Conservation (phyloP, 2,113 vertebrate species). For the Ancistrus triradiatus region DNA sequence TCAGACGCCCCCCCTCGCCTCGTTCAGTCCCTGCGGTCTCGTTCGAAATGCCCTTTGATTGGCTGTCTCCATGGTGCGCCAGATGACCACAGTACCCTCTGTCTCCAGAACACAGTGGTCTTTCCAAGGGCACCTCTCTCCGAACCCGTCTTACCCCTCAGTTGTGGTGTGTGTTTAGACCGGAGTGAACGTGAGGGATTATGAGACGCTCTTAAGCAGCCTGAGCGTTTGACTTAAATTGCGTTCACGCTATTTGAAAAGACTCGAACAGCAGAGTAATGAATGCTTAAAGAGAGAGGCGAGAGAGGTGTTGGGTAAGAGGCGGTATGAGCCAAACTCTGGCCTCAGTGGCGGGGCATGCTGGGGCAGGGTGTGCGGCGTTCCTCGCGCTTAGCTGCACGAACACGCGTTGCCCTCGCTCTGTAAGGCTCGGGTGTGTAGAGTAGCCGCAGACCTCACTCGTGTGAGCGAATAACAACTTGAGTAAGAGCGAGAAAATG, state of each 20-base stretch:
- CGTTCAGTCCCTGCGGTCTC: conserved; percentile 15
- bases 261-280: neutral
- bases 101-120: conserved; percentile 25
- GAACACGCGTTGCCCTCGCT: conserved; percentile 19
- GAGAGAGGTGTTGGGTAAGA: neutral
- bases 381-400: conserved; percentile 27
- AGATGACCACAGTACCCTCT: conserved; percentile 19
- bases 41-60: conserved; percentile 38
- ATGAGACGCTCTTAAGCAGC: no score
- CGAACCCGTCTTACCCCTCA: conserved; percentile 19
- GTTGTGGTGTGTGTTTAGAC: conserved; percentile 16
- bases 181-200: conserved; percentile 21
- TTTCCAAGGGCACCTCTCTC: conserved; percentile 28
- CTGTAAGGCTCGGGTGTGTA: neutral
- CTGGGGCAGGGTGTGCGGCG: conserved; percentile 49
- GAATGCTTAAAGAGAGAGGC: neutral
- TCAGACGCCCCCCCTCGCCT: conserved; percentile 46
- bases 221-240: neutral
- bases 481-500: no score
- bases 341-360: conserved; percentile 41
- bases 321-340: neutral
- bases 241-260: neutral
- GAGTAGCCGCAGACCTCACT: no score
- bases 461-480: no score
- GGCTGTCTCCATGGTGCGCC: conserved; percentile 26